A percentile compares a stretch with the other conserved stretches of the same genome.
Evolutionary conservation across 2,888 invertebrate species (phyloP).

Genomic region (Campoplex nolae): DNA sequence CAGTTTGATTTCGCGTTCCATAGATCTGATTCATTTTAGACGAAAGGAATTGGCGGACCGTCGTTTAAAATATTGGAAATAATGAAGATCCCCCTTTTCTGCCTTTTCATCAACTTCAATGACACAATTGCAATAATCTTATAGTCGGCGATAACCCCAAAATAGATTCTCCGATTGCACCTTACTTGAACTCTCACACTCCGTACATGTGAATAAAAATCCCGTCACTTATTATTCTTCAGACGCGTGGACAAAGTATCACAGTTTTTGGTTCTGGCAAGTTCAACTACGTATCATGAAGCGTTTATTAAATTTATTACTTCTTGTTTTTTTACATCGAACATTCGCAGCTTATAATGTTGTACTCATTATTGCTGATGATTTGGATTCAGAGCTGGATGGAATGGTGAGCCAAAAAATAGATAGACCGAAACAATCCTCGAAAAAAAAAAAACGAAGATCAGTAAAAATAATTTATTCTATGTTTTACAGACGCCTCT

Average conservation of each 20-base stretch:
- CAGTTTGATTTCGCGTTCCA: background rate
- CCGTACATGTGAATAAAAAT: background rate
- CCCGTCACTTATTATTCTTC: too few species aligned
- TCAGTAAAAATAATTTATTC: slow-evolving; percentile 61
- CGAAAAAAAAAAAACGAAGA: slow-evolving; percentile 29
- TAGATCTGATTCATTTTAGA: background rate
- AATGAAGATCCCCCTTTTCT: background rate
- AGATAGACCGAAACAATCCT: slow-evolving; percentile 42
- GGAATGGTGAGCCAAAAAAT: slow-evolving; percentile 88
- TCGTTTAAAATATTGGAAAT: background rate
- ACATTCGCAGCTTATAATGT: slow-evolving; percentile 86
- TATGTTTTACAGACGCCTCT: slow-evolving; percentile 87
- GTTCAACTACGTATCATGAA: slow-evolving; percentile 32
- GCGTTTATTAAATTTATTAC: slow-evolving; percentile 13
- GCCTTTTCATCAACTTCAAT: background rate
- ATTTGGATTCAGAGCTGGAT: slow-evolving; percentile 92
- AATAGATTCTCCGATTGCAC: background rate
- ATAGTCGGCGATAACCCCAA: background rate
- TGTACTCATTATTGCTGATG: slow-evolving; percentile 92
- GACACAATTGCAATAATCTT: background rate
- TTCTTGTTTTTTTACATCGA: background rate
- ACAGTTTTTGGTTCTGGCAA: background rate
- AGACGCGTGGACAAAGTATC: background rate
- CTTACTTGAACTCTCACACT: background rate
- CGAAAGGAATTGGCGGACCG: background rate